Evolutionary conservation across 2,113 vertebrate genomes (phyloP).

Genomic region (Excalfactoria chinensis): DNA sequence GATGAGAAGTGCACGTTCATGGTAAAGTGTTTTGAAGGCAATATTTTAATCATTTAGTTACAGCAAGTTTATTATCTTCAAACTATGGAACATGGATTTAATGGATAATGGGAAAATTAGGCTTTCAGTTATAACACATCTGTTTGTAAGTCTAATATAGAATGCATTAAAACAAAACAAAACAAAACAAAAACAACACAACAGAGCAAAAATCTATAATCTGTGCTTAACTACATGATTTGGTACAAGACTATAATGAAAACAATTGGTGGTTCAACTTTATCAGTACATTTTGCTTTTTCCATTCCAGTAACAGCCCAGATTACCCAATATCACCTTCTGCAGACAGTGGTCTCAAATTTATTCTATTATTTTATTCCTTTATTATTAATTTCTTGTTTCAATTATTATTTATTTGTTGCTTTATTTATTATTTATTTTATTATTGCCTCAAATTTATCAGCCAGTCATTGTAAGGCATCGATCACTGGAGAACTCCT

Average conservation of each 20-base stretch:
- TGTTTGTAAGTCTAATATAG: background rate
- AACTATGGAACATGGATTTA: background rate
- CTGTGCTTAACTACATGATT: background rate
- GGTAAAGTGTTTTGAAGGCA: background rate
- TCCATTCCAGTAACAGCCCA: rapidly evolving
- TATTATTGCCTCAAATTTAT: background rate
- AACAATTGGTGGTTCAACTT: background rate
- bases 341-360: background rate
- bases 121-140: background rate
- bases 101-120: background rate
- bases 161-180: background rate
- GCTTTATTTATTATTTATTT: no score
- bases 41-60: background rate
- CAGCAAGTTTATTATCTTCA: background rate
- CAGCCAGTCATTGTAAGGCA: background rate
- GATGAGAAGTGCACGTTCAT: background rate
- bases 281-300: background rate
- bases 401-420: no score
- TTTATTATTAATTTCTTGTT: no score
- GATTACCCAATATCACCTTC: background rate
- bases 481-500: background rate
- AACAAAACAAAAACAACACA: background rate
- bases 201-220: background rate
- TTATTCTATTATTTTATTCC: no score
- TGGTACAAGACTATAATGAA: background rate